Percentiles rank a stretch among this genome's conserved stretches.
Conservation (phyloP, 2,888 invertebrate genomes). For the Drosophila rubida region DNA sequence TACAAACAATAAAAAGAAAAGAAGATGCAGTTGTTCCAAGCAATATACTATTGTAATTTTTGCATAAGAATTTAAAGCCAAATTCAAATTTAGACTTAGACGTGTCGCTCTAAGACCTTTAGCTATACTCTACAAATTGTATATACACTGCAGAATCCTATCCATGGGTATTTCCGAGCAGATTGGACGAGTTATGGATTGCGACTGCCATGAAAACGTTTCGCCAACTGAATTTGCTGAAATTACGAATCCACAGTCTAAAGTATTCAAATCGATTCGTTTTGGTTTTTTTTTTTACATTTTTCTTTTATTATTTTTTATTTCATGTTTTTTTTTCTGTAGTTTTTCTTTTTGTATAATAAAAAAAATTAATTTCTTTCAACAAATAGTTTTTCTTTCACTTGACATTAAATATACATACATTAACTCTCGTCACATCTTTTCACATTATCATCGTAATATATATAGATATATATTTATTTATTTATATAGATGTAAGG, state of each 20-base stretch:
- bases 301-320: constrained; percentile 57
- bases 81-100: background rate
- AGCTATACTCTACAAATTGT: background rate
- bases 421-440: constrained; percentile 37
- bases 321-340: constrained; percentile 58
- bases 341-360: constrained; percentile 69
- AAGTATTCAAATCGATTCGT: constrained; percentile 12
- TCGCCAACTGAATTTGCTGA: background rate
- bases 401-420: constrained; percentile 80
- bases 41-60: background rate
- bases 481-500: constrained; percentile 32
- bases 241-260: background rate
- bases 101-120: background rate
- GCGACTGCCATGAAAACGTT: background rate
- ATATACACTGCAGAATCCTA: too few relatives aligned
- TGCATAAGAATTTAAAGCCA: background rate
- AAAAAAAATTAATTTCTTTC: constrained; percentile 75
- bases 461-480: constrained; percentile 34
- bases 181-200: too few relatives aligned
- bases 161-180: too few relatives aligned
- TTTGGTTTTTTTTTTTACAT: constrained; percentile 46
- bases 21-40: background rate
- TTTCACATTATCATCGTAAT: constrained; percentile 43
- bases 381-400: constrained; percentile 73
- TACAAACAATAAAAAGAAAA: background rate